These are phyloP conservation scores for Notoglanidium macrostoma DNA, from an alignment of 2,797 vertebrate species.

Conservation along the genomic window DNA sequence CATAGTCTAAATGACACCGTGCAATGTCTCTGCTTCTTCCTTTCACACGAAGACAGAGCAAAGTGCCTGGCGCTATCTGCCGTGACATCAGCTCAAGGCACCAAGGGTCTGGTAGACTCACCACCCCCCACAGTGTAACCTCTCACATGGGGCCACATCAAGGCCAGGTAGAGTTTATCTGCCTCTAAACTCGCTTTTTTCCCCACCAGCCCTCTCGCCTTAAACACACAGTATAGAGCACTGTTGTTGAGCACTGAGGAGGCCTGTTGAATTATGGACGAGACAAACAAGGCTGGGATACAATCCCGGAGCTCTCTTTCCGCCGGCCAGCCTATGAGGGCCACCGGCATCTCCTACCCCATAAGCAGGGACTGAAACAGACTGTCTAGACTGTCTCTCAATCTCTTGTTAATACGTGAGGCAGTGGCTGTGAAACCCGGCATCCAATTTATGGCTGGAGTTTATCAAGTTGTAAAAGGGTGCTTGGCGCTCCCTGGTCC, in stretches of 20 bases:
- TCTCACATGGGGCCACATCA: constrained; percentile 30
- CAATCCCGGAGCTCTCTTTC: constrained; percentile 41
- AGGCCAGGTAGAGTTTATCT: constrained; percentile 52
- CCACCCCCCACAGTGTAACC: constrained; percentile 32
- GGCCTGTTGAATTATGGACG: constrained; percentile 50
- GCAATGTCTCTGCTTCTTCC: constrained; percentile 44
- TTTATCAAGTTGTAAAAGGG: constrained; percentile 60
- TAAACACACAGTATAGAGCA: constrained; percentile 50
- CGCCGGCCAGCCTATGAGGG: constrained; percentile 18
- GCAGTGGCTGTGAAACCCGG: constrained; percentile 51
- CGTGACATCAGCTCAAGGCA: constrained; percentile 42
- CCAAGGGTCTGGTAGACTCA: constrained; percentile 14
- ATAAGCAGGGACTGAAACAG: constrained; percentile 9
- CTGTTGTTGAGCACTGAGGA: constrained; percentile 39
- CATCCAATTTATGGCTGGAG: constrained; percentile 53
- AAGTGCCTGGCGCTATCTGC: constrained; percentile 46
- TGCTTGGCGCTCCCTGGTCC: constrained; percentile 50
- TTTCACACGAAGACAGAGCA: constrained; percentile 28
- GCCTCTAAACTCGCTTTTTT: constrained; percentile 42
- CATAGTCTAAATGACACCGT: constrained; percentile 56
- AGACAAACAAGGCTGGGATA: constrained; percentile 54
- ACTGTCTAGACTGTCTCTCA: constrained; percentile 35
- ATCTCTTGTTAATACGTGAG: constrained; percentile 51
- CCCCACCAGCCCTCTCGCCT: constrained; percentile 31
- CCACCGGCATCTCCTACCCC: background rate